Evolutionary conservation across 2,888 invertebrate genomes (phyloP).

Genomic region (Gnatocerus cornutus): DNA sequence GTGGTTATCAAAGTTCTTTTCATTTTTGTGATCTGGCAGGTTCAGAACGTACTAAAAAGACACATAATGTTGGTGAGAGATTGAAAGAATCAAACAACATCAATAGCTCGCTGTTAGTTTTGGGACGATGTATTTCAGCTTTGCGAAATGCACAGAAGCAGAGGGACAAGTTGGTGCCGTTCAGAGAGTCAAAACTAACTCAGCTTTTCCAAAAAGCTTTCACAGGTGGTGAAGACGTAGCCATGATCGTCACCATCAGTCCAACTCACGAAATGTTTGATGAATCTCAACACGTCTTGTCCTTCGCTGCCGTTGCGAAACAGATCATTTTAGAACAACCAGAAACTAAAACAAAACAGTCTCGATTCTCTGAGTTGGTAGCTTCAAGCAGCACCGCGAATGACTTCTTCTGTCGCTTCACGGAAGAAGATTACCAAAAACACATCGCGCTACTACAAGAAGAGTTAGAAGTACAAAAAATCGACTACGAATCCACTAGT

Average conservation of each 20-base stretch:
- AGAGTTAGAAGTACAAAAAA: slow-evolving; percentile 1
- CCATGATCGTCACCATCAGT: no score
- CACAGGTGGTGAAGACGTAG: no score
- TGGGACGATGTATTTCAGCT: slow-evolving; percentile 85
- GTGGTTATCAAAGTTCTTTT: slow-evolving; percentile 70
- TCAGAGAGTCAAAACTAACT: no score
- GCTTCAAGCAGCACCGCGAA: neutral
- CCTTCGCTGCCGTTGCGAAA: slow-evolving; percentile 88
- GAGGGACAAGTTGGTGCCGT: no score
- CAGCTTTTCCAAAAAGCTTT: no score
- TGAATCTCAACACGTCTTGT: slow-evolving; percentile 87
- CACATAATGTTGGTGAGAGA: slow-evolving; percentile 50
- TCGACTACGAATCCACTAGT: neutral
- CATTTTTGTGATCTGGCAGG: slow-evolving; percentile 96
- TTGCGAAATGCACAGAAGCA: slow-evolving; percentile 66
- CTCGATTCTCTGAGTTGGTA: neutral
- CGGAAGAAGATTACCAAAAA: neutral
- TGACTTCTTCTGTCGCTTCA: neutral
- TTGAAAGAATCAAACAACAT: no score
- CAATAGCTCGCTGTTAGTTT: slow-evolving; percentile 83
- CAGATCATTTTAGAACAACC: no score
- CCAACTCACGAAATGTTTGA: slow-evolving; percentile 82
- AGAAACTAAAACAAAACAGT: no score
- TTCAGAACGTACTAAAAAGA: slow-evolving; percentile 86
- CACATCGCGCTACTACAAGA: neutral